Percentiles rank a stretch among this genome's conserved stretches.
Evolutionary conservation across 2,888 invertebrate species (phyloP).

Genomic region (Myopa testacea): DNA sequence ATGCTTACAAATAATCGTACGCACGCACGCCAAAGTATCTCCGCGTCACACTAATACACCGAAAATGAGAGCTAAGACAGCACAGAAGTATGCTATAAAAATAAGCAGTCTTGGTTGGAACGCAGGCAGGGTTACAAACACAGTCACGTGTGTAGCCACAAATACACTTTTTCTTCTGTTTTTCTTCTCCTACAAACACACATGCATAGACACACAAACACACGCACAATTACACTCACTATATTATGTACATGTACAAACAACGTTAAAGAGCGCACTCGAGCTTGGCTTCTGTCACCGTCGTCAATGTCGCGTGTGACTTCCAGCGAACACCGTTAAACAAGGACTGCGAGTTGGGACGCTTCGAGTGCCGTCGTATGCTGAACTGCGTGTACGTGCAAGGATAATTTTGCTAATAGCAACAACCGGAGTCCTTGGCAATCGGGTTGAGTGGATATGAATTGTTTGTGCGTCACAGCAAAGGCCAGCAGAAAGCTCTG

Average conservation of each 20-base stretch:
- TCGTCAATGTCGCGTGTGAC: not conserved
- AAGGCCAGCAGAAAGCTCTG: constrained; percentile 23
- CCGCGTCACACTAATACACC: not conserved
- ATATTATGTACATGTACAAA: no score
- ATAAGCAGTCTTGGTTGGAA: not conserved
- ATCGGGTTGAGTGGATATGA: constrained; percentile 45
- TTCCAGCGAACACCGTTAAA: constrained; percentile 14
- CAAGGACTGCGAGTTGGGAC: constrained; percentile 19
- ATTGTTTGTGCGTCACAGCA: constrained; percentile 20
- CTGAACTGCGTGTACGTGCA: constrained; percentile 33
- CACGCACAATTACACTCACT: not conserved
- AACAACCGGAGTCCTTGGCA: constrained; percentile 57
- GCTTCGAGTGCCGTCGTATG: not conserved
- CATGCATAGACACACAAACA: not conserved
- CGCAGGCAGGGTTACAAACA: not conserved
- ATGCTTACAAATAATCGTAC: not conserved
- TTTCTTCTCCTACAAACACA: not conserved
- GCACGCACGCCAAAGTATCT: not conserved
- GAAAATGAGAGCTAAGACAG: not conserved
- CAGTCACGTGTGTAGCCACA: not conserved
- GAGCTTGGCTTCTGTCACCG: not conserved
- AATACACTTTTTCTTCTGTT: not conserved
- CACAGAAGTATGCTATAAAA: not conserved
- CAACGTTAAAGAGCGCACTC: not conserved
- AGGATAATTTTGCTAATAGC: constrained; percentile 46